Base-by-base conservation (phyloP, 2,113 vertebrate genomes). In the Haemorhous mexicanus region DNA sequence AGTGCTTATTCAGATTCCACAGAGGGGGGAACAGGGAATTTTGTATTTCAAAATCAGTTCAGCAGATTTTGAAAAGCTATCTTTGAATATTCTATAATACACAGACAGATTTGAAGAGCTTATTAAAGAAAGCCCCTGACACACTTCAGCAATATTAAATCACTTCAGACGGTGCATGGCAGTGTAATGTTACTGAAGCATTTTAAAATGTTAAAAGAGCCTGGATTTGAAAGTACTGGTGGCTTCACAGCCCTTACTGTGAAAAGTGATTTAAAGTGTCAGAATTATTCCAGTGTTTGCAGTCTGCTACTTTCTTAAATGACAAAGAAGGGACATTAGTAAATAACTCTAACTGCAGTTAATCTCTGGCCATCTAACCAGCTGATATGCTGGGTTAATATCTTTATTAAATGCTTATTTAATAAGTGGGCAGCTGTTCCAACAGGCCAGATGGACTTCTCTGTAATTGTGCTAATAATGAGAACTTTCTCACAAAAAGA, bases 101-200 rank as follows among this genome's bases (percentile, higher is more conserved):
- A 95, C 85, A 87, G 94, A 96, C 96, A 96, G 96, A 96, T 96
- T 97, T 98, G 97, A 97, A 97, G 97, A 97, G 96, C 97, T 98
- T 97, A 97, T 98, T 98, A 98, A 95, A 95, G 91, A 97, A 97
- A 97, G 96, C 96, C 96, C 95, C 94, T 97, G 97, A 97, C 97
- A 98, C 93, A 97, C 97, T 98, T 97, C 96, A 98, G 96, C 96
- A 97, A 97, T 98, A 97, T 97, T 97, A 98, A 98, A 97, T 98
- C 97, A 97, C 96, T 95, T 96, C 94, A 96, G 97, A 97, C 56
- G 50, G 96, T 97, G 90, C 94, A 79, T 93, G 94, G 97, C 96
- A 96, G 94, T 81, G 95, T 96, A 97, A 95, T 94, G 97, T 97
- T 98, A 97, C 96, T 97, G 97, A 97, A 98, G 97, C 97, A 97